Evolutionary conservation across 2,888 invertebrate genomes (phyloP), one percentile per base, ranked within the genome.

Genomic region (Pseudanteris insignis): DNA sequence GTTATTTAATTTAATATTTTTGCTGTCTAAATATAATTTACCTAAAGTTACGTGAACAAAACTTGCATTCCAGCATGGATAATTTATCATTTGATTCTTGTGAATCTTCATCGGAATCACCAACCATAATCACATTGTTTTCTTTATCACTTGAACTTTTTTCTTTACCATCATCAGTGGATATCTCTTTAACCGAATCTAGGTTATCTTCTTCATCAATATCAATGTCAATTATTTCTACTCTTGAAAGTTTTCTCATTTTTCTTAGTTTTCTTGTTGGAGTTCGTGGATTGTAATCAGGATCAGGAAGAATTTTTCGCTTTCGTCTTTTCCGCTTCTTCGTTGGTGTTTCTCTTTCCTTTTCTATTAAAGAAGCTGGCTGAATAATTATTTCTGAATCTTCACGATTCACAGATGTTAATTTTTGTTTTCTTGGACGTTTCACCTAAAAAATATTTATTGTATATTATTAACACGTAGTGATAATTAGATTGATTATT

Each of bases 341-440:
- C 9, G 47, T 61, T 1, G 54, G 66, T 9, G 70, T 70, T 33
- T 75, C 71, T 7, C 70, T 67, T 18, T 75, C 74, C 8, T 75
- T 73, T 5, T 54, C 65, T 1, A 69, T 28, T 9, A 71, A 53
- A 2, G 71, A 72, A 1, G 78, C 76, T 1, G 78, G 74, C 59
- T 80, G 80, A 33, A 80, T 79, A 36, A 80, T 80, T 15, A 80
- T 80, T 58, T 80, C 80, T 0, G 78, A 74, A 55, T 79, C 79
- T 0, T 73, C 77, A 0, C 80, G 75, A 59, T 80, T 77, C 0
- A 79, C 78, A 1, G 71, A 71, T 1, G 73, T 76, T 32, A 80
- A 66, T 47, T 80, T 78, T 38, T 80, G 80, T 29, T 80, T 80
- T 13, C 80, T 68, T 0, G 78, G 71, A 43, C 79, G 65, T 46